Conservation (phyloP, 2,797 vertebrate species). For the Percopsis omiscomaycus region DNA sequence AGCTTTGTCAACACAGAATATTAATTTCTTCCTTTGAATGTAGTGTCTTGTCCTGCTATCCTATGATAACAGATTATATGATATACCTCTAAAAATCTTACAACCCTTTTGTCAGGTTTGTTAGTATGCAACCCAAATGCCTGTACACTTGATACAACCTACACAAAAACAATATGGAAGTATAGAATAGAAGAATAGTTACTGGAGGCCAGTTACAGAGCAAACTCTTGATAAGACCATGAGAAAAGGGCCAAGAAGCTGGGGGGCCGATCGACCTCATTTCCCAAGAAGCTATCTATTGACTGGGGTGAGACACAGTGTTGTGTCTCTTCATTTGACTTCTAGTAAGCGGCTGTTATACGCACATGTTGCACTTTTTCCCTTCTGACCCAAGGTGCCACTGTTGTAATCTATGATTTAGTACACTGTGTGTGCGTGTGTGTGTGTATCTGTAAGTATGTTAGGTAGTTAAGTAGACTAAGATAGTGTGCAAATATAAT, state of each 20-base stretch:
- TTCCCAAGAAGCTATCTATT: slow-evolving; percentile 40
- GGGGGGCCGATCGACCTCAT: slow-evolving; percentile 48
- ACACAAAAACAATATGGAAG: neutral
- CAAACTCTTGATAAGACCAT: slow-evolving; percentile 63
- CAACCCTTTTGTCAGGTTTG: too few relatives aligned
- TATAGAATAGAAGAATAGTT: slow-evolving; percentile 51
- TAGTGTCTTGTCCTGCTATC: too few relatives aligned
- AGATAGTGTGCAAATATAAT: too few relatives aligned
- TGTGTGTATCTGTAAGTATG: slow-evolving; percentile 15
- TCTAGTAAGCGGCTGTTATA: slow-evolving; percentile 21
- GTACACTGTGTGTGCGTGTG: slow-evolving; percentile 10
- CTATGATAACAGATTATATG: too few relatives aligned
- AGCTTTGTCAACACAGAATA: too few relatives aligned
- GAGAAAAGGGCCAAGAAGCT: slow-evolving; percentile 64
- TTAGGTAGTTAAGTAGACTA: too few relatives aligned
- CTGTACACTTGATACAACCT: slow-evolving; percentile 8
- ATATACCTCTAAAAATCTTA: too few relatives aligned
- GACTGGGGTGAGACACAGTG: slow-evolving; percentile 11
- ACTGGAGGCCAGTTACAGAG: slow-evolving; percentile 42
- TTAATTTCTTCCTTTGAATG: too few relatives aligned
- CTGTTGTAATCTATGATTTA: slow-evolving; percentile 26
- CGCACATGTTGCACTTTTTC: slow-evolving; percentile 9
- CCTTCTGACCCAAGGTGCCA: neutral
- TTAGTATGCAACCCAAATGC: too few relatives aligned
- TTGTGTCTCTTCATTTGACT: slow-evolving; percentile 5